These are phyloP conservation scores for Telenomus remus DNA, from an alignment of 1,140 invertebrate genomes.

Conservation along the genomic window DNA sequence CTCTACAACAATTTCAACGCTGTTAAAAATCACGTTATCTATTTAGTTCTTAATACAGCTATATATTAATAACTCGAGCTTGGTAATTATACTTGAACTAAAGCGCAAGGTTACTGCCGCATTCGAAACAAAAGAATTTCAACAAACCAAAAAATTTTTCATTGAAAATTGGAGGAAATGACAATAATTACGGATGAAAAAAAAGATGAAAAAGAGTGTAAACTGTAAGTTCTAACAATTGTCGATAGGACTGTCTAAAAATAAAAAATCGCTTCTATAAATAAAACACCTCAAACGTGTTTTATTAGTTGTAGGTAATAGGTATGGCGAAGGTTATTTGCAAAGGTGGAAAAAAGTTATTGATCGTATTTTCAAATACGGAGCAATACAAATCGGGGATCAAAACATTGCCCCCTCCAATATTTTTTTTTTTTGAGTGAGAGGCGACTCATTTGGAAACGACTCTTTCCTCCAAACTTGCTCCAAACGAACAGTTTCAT, in stretches of 20 bases:
- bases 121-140: conserved; percentile 7
- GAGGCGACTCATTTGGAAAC: too few relatives aligned
- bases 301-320: neutral
- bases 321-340: conserved; percentile 16
- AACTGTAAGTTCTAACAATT: neutral
- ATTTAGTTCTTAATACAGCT: conserved; percentile 15
- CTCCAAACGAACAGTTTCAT: too few relatives aligned
- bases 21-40: neutral
- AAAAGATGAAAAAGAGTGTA: too few relatives aligned
- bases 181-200: too few relatives aligned
- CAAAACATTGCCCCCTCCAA: too few relatives aligned
- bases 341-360: too few relatives aligned
- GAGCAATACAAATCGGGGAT: too few relatives aligned
- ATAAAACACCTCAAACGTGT: conserved; percentile 5
- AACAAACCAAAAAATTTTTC: conserved; percentile 4
- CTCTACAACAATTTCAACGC: too few relatives aligned
- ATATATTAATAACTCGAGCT: neutral
- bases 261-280: conserved; percentile 22
- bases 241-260: conserved; percentile 26
- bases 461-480: too few relatives aligned
- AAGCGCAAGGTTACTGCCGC: conserved; percentile 27
- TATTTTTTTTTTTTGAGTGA: too few relatives aligned
- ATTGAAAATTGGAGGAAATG: too few relatives aligned
- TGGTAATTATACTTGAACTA: conserved; percentile 34
- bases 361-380: too few relatives aligned